A percentile compares a stretch with the other conserved stretches of the same genome.
Evolutionary conservation across 2,113 vertebrate species (phyloP).

Genomic region (Muntiacus reevesi): DNA sequence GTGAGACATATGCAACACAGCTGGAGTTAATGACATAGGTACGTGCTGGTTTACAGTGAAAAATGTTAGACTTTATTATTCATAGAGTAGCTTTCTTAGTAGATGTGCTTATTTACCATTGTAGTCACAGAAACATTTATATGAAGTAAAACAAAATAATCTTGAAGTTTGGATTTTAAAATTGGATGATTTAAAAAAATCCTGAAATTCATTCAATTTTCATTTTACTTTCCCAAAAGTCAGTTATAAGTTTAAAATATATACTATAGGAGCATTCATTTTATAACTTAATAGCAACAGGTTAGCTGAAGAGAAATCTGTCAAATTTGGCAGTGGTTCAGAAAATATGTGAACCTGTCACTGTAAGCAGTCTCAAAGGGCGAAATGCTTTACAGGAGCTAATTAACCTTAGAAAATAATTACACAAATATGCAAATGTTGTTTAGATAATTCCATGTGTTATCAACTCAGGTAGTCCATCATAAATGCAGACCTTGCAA

Average conservation of each 20-base stretch:
- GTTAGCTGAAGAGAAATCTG: conserved; percentile 83
- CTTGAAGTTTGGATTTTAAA: conserved; percentile 43
- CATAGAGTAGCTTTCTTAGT: not conserved
- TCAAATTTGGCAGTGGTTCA: conserved; percentile 86
- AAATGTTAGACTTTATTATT: not conserved
- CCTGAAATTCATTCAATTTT: conserved; percentile 54
- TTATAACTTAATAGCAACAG: conserved; percentile 86
- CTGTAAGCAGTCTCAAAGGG: conserved; percentile 92
- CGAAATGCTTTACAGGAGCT: conserved; percentile 91
- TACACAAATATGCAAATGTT: conserved; percentile 98
- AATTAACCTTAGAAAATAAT: conserved; percentile 99
- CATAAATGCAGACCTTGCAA: conserved; percentile 84
- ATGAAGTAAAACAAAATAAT: not conserved
- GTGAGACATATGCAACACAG: not conserved
- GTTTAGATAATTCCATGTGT: conserved; percentile 94
- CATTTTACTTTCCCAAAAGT: conserved; percentile 22
- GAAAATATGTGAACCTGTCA: conserved; percentile 91
- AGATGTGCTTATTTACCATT: not conserved
- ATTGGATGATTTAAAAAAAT: not conserved
- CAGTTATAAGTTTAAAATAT: conserved; percentile 3
- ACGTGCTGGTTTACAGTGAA: not conserved
- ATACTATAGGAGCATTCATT: conserved; percentile 3
- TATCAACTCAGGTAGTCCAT: conserved; percentile 94
- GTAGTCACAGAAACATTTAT: not conserved
- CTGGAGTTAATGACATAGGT: not conserved